Evolutionary conservation across 1,140 invertebrate genomes (phyloP).

Genomic region (Lerema accius): DNA sequence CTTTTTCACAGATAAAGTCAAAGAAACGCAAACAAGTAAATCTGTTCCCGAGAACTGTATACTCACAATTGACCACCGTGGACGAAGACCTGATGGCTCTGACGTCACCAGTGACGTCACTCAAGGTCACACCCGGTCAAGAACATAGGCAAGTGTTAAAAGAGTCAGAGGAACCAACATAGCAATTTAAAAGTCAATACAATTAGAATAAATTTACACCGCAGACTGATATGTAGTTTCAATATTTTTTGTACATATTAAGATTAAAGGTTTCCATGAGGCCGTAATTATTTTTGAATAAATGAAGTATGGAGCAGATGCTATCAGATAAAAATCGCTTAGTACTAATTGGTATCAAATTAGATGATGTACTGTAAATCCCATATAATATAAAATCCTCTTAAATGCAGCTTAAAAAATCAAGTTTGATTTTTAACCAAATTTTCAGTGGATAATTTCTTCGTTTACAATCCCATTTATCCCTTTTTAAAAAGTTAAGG

Average conservation of each 20-base stretch:
- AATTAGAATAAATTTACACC: conserved; percentile 70
- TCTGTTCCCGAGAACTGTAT: conserved; percentile 64
- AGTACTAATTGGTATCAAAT: too few species aligned
- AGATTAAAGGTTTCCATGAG: conserved; percentile 36
- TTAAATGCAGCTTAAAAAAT: too few species aligned
- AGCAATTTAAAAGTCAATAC: conserved; percentile 67
- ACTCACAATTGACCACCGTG: conserved; percentile 71
- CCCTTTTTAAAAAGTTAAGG: too few species aligned
- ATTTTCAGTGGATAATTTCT: too few species aligned
- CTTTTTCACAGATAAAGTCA: conserved; percentile 60
- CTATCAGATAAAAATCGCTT: too few species aligned
- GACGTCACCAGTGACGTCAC: conserved; percentile 52
- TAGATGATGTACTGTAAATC: too few species aligned
- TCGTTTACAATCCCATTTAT: too few species aligned
- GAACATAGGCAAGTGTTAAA: conserved; percentile 39
- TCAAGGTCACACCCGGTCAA: conserved; percentile 49
- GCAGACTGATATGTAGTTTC: conserved; percentile 78
- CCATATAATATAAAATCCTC: too few species aligned
- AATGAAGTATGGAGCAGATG: too few species aligned
- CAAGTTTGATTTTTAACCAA: too few species aligned
- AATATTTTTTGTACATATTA: conserved; percentile 45
- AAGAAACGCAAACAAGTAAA: conserved; percentile 57
- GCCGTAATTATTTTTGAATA: conserved; percentile 35
- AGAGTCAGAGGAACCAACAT: conserved; percentile 72
- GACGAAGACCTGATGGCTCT: conserved; percentile 69